Evolutionary conservation across 1,140 invertebrate genomes (phyloP).

Genomic region (Cephus cinctus): DNA sequence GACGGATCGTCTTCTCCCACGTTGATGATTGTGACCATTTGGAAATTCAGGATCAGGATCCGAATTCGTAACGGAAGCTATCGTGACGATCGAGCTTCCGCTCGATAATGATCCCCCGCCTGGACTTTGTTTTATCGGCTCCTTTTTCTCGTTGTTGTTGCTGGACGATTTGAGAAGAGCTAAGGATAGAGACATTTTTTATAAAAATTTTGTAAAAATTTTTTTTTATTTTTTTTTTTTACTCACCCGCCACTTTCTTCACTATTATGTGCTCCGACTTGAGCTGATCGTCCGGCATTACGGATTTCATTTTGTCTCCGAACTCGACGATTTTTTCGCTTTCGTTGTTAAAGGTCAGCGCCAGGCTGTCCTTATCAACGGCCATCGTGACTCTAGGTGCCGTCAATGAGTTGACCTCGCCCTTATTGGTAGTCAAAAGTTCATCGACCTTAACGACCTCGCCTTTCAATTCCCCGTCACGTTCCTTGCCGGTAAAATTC

Average conservation of each 20-base stretch:
- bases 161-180: background rate
- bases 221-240: background rate
- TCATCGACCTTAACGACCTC: constrained; percentile 13
- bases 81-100: constrained; percentile 46
- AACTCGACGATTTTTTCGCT: constrained; percentile 16
- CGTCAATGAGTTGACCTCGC: constrained; percentile 14
- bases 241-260: constrained; percentile 42
- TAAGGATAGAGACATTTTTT: background rate
- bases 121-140: background rate
- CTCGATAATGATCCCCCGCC: constrained; percentile 45
- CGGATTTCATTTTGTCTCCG: constrained; percentile 7
- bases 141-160: background rate
- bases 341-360: constrained; percentile 16
- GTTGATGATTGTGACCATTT: background rate
- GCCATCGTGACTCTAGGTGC: constrained; percentile 13
- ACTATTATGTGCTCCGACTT: constrained; percentile 29
- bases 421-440: constrained; percentile 7
- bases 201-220: no score
- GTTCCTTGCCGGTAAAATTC: constrained; percentile 25
- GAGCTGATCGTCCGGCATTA: constrained; percentile 10
- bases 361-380: constrained; percentile 11
- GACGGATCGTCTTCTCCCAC: constrained; percentile 21
- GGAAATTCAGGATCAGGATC: constrained; percentile 38
- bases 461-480: constrained; percentile 13
- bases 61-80: constrained; percentile 37